These are phyloP conservation scores for Nothoprocta pentlandii DNA, from an alignment of 2,113 vertebrate genomes.

Conservation along the genomic window DNA sequence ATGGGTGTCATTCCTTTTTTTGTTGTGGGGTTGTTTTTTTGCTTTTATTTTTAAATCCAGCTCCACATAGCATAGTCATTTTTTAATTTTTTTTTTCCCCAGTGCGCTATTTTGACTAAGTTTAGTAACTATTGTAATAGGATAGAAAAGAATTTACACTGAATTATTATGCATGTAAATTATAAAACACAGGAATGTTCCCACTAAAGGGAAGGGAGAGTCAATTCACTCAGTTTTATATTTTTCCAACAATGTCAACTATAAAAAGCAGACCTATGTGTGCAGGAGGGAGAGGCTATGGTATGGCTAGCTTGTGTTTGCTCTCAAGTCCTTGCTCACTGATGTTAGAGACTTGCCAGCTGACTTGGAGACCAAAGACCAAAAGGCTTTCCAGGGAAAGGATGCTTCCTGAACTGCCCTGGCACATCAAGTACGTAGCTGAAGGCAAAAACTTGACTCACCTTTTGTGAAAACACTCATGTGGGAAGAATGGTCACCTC, in stretches of 20 bases:
- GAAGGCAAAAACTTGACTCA: background rate
- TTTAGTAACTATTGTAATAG: background rate
- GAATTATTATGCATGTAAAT: background rate
- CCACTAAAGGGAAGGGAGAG: background rate
- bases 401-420: background rate
- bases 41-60: background rate
- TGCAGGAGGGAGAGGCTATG: background rate
- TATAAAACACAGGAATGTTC: background rate
- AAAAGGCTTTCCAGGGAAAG: background rate
- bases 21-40: background rate
- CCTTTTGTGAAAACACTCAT: background rate
- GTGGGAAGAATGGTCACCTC: background rate
- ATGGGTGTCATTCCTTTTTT: background rate
- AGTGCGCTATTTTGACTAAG: background rate
- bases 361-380: background rate
- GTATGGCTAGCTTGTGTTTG: background rate
- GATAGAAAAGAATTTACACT: background rate
- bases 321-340: background rate
- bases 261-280: background rate
- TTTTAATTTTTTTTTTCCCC: background rate
- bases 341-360: background rate
- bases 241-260: background rate
- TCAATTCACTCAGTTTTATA: background rate
- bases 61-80: background rate
- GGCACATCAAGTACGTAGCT: fast-evolving